These are phyloP conservation scores for Aegotheles bennettii DNA, from an alignment of 2,113 vertebrate species.

Conservation along the genomic window DNA sequence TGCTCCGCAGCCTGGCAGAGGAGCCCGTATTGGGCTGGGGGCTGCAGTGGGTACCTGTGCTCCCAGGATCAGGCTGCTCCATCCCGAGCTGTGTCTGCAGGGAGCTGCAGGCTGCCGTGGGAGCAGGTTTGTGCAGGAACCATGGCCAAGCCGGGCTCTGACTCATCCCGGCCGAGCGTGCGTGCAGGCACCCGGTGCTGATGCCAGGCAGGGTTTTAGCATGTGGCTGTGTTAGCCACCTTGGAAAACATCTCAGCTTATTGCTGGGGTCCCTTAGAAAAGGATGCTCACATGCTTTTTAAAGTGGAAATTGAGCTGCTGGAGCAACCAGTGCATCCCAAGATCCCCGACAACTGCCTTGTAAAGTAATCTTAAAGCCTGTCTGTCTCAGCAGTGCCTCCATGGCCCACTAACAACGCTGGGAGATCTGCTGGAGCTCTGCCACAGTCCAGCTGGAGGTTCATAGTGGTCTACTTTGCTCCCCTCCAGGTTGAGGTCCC, in stretches of 20 bases:
- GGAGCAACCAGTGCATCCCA: background rate
- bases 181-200: background rate
- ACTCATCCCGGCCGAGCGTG: background rate
- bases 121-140: background rate
- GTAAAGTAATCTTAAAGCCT: background rate
- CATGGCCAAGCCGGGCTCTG: background rate
- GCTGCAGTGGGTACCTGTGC: background rate
- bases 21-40: no score
- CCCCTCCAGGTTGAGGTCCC: background rate
- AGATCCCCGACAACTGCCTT: constrained; percentile 1
- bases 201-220: background rate
- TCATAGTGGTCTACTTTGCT: background rate
- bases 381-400: background rate
- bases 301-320: background rate
- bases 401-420: constrained; percentile 18
- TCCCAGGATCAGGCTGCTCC: background rate
- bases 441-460: background rate
- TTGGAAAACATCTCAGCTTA: background rate
- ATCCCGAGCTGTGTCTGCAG: background rate
- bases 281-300: background rate
- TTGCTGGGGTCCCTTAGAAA: background rate
- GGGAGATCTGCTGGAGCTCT: background rate
- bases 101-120: background rate
- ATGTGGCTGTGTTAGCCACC: background rate
- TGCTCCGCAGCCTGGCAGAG: background rate